Evolutionary conservation across 2,797 vertebrate species (phyloP).

Genomic region (Apogon hyalosoma): DNA sequence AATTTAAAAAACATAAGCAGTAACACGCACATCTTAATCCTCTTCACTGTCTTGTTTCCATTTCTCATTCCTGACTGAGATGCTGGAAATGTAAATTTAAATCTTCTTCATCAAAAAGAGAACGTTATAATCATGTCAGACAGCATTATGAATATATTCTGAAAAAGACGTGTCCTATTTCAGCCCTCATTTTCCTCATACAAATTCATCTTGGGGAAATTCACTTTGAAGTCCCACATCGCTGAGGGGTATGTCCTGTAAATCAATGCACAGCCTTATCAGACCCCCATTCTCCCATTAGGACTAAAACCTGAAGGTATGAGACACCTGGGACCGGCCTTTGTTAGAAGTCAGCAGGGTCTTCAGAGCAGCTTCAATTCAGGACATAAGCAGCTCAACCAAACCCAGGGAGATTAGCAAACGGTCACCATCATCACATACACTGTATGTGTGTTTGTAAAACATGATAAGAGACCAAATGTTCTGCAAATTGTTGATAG

Average conservation of each 20-base stretch:
- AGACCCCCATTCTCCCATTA: conserved; percentile 15
- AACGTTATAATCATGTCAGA: conserved; percentile 38
- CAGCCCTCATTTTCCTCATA: conserved; percentile 12
- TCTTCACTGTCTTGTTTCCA: neutral
- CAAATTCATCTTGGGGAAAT: neutral
- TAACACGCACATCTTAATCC: neutral
- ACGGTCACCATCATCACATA: neutral
- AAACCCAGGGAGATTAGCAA: neutral
- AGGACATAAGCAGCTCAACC: conserved; percentile 14
- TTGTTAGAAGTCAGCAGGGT: conserved; percentile 1
- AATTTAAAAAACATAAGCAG: too few relatives aligned
- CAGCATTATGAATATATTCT: conserved; percentile 12
- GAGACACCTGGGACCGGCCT: neutral
- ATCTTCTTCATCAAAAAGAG: conserved; percentile 6
- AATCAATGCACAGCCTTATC: conserved; percentile 22
- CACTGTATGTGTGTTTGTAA: too few relatives aligned
- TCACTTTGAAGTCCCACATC: conserved; percentile 49
- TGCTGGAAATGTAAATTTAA: conserved; percentile 6
- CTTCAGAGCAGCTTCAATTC: conserved; percentile 2
- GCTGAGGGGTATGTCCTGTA: conserved; percentile 14
- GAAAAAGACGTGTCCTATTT: conserved; percentile 8
- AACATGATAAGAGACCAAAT: too few relatives aligned
- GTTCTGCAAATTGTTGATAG: too few relatives aligned
- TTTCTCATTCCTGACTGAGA: neutral
- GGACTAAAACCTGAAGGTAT: conserved; percentile 23